These are phyloP conservation scores for Diabrotica undecimpunctata DNA, from an alignment of 1,140 invertebrate species.

Conservation along the genomic window DNA sequence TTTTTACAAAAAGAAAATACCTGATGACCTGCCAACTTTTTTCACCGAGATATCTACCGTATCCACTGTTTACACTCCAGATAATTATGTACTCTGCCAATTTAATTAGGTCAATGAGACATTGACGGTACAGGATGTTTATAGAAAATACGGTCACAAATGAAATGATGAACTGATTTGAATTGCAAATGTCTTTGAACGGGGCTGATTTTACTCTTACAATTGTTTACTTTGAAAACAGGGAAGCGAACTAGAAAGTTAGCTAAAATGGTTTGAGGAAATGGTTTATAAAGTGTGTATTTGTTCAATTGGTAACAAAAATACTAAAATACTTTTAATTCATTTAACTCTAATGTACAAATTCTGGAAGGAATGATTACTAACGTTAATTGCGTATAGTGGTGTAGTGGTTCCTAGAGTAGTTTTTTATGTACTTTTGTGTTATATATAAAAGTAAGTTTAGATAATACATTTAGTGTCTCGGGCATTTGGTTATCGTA, in stretches of 20 bases:
- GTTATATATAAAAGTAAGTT: too few relatives aligned
- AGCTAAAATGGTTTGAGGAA: too few relatives aligned
- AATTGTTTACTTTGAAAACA: background rate
- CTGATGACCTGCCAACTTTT: background rate
- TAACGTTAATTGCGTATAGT: too few relatives aligned
- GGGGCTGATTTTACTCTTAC: background rate
- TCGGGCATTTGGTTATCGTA: too few relatives aligned
- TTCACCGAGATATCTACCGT: background rate
- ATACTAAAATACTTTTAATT: too few relatives aligned
- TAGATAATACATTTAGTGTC: too few relatives aligned
- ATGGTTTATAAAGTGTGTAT: too few relatives aligned
- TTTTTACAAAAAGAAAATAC: background rate
- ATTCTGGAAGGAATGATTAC: too few relatives aligned
- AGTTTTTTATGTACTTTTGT: too few relatives aligned
- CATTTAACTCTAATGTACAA: too few relatives aligned
- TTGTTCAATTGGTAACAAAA: too few relatives aligned
- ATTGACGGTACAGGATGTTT: background rate
- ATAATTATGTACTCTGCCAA: slow-evolving; percentile 2
- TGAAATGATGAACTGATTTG: background rate
- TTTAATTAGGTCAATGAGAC: background rate
- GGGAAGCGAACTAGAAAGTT: background rate
- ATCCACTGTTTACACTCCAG: background rate
- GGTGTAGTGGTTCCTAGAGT: too few relatives aligned
- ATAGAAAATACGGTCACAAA: background rate
- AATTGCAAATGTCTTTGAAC: background rate